Evolutionary conservation across 2,113 vertebrate genomes (phyloP), one percentile per base, ranked within the genome.

Genomic region (Hemiscyllium ocellatum): DNA sequence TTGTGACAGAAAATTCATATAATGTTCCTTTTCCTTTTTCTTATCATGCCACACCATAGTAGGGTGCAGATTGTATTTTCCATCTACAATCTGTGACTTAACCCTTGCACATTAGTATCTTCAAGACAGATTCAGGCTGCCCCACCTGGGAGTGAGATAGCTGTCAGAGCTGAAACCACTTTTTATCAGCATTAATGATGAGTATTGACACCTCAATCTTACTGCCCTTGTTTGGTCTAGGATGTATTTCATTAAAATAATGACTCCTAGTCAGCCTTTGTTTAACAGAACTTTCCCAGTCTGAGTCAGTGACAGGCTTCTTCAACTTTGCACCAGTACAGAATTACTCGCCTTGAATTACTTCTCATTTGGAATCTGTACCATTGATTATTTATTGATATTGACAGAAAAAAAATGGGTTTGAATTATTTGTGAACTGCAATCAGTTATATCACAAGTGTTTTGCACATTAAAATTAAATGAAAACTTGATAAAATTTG

Each of bases 171-270:
- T 95, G 96, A 96, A 96, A 97, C 96, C 96, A 97, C 97, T 96
- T 96, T 97, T 97, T 97, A 97, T 97, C 97, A 97, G 96, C 96
- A 95, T 96, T 97, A 97, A 97, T 96, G 97, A 97, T 97, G 97
- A 96, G 96, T 96, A 96, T 96, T 97, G 97, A 97, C 96, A 96
- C 97, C 97, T 96, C 96, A 96, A 96, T 96, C 96, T 94, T 96
- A 96, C 96, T 96, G 95, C 96, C 96, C 96, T 97, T 97, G 96
- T 96, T 97, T 96, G 96, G 96, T 83, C 96, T 96, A 96, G 96
- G 96, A 96, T 96, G 96, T 97, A 97, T 95, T 96, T 95, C 97
- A 97, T 97, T 97, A 97, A 96, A 97, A 97, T 97, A 97, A 98
- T 98, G 97, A 97, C 96, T 96, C 89, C 96, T 96, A 97, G 97